Evolutionary conservation across 2,888 invertebrate species (phyloP).

Genomic region (Papilio protenor): DNA sequence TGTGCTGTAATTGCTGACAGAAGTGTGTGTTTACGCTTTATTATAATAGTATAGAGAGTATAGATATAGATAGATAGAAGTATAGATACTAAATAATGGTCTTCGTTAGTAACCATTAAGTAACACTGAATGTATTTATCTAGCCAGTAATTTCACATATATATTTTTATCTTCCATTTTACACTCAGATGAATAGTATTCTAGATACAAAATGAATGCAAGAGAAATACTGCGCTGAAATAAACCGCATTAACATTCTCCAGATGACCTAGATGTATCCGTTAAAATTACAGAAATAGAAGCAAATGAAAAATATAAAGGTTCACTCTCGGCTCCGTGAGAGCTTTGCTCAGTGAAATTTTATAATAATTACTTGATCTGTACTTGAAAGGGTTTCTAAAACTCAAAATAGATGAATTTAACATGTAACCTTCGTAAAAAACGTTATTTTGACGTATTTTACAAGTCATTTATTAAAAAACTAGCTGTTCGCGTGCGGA

Average conservation of each 20-base stretch:
- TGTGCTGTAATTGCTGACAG: no score
- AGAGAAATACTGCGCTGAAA: conserved; percentile 18
- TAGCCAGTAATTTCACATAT: neutral
- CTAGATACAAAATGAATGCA: conserved; percentile 6
- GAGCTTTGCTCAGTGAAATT: conserved; percentile 8
- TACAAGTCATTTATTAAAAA: no score
- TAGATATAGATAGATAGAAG: no score
- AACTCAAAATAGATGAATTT: neutral
- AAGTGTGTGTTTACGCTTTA: no score
- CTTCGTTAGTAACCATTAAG: neutral
- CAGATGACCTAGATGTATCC: conserved; percentile 30
- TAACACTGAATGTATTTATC: neutral
- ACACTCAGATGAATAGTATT: conserved; percentile 16
- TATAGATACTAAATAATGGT: neutral
- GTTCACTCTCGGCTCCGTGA: neutral
- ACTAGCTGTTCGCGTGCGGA: no score
- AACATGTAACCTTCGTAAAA: neutral
- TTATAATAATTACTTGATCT: neutral
- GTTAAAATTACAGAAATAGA: conserved; percentile 32
- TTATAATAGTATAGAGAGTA: no score
- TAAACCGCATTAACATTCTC: conserved; percentile 31
- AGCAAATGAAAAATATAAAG: conserved; percentile 18
- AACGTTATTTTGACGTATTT: neutral
- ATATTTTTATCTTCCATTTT: conserved; percentile 4
- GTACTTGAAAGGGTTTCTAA: neutral